Evolutionary conservation across 2,113 vertebrate species (phyloP), one percentile per base, ranked within the genome.

Genomic region (Toxotes chatareus): DNA sequence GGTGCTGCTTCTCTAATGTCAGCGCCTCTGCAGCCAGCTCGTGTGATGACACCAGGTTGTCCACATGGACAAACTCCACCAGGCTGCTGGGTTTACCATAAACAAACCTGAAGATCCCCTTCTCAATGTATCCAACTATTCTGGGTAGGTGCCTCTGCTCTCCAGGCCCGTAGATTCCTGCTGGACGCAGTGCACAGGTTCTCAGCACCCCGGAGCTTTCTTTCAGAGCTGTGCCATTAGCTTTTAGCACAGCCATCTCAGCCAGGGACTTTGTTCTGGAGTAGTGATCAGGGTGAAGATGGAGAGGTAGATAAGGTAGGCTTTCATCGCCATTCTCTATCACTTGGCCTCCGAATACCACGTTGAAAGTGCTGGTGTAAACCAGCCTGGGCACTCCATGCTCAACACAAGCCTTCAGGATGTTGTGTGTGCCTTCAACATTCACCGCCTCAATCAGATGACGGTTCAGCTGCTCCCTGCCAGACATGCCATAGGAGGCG

Each of bases 401-500:
- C 65, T 90, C 93, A 17, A 73, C 66, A 82, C 97, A 99, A 11
- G 95, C 95, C 79, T 72, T 94, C 80, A 99, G 94, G 79, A 99
- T 38, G 49, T 98, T 97, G 49, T 96, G 93, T 0, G 98, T 99
- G 36, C 97, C 98, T 17, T 90, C 84, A 7, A 99, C 86, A 0
- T 99, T 99, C 79, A 99, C 95, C 0, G 94, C 95, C 87, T 99
- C 95, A 0, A 97, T 99, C 31, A 93, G 92, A 23, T 86, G 90
- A 12, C n/a, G 77, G 82, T 97, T 95, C 69, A 99, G 95, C 73
- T 99, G 98, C 89, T 99, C 98, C 76, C 95, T 91, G 64, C 98
- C 98, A 0, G 98, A 99, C 97, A 99, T 99, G 46, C 97, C 97
- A 0, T 97, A 99, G 34, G 98, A 99, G 51, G 98, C 97, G 0